These are phyloP conservation scores for Strix uralensis DNA, from an alignment of 2,113 vertebrate species.

Conservation along the genomic window DNA sequence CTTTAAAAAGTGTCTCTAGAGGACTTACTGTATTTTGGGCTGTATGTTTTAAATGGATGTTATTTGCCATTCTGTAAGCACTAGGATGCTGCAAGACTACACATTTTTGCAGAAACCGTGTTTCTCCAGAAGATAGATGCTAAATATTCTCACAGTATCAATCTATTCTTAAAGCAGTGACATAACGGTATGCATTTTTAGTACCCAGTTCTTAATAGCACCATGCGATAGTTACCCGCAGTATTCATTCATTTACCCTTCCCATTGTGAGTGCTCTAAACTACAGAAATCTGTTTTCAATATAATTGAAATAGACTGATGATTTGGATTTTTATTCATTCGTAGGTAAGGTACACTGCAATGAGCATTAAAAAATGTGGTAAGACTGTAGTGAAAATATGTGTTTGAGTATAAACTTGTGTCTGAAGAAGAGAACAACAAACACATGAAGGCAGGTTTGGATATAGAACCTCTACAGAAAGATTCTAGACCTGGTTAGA, in stretches of 20 bases:
- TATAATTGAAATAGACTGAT: not conserved
- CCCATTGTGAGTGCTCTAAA: not conserved
- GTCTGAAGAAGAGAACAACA: not conserved
- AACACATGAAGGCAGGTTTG: not conserved
- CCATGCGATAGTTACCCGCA: not conserved
- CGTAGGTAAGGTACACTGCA: not conserved
- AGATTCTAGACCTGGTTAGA: not conserved
- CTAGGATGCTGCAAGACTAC: not conserved
- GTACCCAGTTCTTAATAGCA: not conserved
- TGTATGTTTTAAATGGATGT: not conserved
- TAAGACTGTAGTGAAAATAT: not conserved
- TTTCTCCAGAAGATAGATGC: not conserved
- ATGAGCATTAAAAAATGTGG: not conserved
- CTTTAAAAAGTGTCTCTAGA: not conserved
- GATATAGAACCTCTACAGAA: not conserved
- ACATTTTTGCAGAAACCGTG: not conserved
- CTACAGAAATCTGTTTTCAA: not conserved
- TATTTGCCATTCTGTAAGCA: not conserved
- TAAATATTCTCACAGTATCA: not conserved
- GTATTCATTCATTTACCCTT: no score
- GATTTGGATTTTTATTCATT: not conserved
- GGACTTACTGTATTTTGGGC: not conserved
- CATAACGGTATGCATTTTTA: not conserved
- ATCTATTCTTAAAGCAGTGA: not conserved
- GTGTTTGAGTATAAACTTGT: not conserved